Evolutionary conservation across 2,888 invertebrate genomes (phyloP).

Genomic region (Girardia tigrina): DNA sequence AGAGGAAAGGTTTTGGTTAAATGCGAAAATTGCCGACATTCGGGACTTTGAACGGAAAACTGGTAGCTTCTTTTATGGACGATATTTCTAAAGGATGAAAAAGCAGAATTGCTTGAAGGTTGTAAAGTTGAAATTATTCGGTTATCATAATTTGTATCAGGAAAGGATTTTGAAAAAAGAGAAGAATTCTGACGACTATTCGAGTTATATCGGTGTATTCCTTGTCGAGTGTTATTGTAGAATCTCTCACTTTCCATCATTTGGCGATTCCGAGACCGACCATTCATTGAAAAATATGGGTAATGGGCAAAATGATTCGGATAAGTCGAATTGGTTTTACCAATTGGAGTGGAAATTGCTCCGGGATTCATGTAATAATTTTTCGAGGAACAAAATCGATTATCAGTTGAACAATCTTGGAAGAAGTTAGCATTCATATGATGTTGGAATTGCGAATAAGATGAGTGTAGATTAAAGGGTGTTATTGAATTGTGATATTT

Average conservation of each 20-base stretch:
- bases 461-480: background rate
- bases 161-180: background rate
- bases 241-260: background rate
- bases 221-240: background rate
- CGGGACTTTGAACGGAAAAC: background rate
- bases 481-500: background rate
- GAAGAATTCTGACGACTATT: constrained; percentile 8
- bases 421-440: constrained; percentile 5
- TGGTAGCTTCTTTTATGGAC: constrained; percentile 20
- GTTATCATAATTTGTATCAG: background rate
- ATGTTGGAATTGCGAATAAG: background rate
- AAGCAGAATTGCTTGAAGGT: background rate
- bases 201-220: background rate
- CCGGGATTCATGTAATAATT: constrained; percentile 8
- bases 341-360: background rate
- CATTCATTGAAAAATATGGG: background rate
- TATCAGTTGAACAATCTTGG: background rate
- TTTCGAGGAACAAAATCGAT: background rate
- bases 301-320: background rate
- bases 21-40: background rate
- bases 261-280: background rate
- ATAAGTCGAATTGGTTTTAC: background rate
- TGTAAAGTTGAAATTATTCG: background rate
- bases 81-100: background rate
- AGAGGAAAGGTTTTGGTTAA: background rate